phyloP scores from a whole-genome alignment of 2,113 vertebrate genomes.

The zebrafish (Danio rerio) region DNA sequence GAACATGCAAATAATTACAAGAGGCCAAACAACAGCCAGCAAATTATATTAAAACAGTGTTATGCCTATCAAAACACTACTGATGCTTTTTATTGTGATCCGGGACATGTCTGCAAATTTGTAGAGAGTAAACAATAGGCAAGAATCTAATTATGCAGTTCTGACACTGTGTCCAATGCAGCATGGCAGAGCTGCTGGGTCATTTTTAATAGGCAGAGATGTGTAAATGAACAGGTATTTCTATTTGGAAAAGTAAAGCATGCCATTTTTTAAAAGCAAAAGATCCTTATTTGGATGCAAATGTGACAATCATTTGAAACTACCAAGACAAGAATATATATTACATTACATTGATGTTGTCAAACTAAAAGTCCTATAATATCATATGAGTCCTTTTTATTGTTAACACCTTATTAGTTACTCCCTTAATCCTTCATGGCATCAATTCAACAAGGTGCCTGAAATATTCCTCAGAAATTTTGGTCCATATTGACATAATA shows the following conservation, averaged over 20 bases:
- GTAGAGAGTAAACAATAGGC: conserved; percentile 46
- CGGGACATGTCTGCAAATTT: conserved; percentile 35
- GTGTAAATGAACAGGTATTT: conserved; percentile 53
- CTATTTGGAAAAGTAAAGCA: conserved; percentile 37
- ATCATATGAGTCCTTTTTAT: too few relatives aligned
- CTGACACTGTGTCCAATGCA: conserved; percentile 44
- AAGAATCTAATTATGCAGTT: conserved; percentile 53
- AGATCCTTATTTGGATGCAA: conserved; percentile 47
- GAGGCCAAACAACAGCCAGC: conserved; percentile 32
- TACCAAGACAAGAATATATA: conserved; percentile 44
- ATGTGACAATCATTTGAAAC: conserved; percentile 50
- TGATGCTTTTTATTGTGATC: conserved; percentile 37
- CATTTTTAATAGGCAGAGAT: conserved; percentile 51
- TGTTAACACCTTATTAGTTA: too few relatives aligned
- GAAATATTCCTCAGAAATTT: too few relatives aligned
- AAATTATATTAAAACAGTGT: conserved; percentile 50
- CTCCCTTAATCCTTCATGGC: too few relatives aligned
- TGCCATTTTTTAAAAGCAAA: conserved; percentile 37
- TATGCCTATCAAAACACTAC: conserved; percentile 31
- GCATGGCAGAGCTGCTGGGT: conserved; percentile 40
- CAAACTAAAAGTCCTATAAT: too few relatives aligned
- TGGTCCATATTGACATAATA: too few relatives aligned
- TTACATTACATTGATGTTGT: too few relatives aligned
- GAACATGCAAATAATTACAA: conserved; percentile 46
- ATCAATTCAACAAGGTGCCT: too few relatives aligned